phyloP scores from a whole-genome alignment of 2,797 vertebrate genomes.

The Microcaecilia unicolor region DNA sequence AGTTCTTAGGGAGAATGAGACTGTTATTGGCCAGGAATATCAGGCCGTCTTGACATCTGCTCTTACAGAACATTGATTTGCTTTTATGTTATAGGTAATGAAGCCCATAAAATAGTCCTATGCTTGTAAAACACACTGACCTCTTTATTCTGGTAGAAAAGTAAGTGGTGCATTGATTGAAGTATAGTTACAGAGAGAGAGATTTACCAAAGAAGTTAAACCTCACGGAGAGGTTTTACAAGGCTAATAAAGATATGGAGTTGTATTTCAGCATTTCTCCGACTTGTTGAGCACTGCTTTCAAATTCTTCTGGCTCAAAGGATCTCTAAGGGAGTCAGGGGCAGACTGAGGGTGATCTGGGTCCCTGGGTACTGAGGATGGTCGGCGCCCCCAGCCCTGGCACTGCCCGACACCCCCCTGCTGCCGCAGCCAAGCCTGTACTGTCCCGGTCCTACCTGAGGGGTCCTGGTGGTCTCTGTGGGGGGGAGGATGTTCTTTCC shows the following conservation, averaged over 20 bases:
- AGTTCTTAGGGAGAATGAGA: slow-evolving; percentile 9
- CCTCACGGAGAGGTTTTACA: background rate
- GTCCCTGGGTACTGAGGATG: too few relatives aligned
- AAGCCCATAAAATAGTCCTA: background rate
- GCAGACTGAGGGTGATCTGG: too few relatives aligned
- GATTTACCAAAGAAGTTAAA: background rate
- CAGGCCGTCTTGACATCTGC: too few relatives aligned
- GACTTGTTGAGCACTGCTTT: slow-evolving; percentile 8
- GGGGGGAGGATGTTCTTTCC: too few relatives aligned
- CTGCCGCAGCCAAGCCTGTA: too few relatives aligned
- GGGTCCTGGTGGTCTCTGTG: too few relatives aligned
- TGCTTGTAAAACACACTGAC: background rate
- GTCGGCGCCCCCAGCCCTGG: too few relatives aligned
- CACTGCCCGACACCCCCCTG: too few relatives aligned
- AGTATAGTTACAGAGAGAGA: slow-evolving; percentile 1
- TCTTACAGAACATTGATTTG: slow-evolving; percentile 17
- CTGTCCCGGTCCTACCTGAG: too few relatives aligned
- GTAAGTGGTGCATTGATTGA: background rate
- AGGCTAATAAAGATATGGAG: background rate
- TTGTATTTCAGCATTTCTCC: slow-evolving; percentile 13
- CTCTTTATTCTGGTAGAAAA: slow-evolving; percentile 15
- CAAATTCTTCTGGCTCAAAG: too few relatives aligned
- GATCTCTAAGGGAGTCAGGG: too few relatives aligned
- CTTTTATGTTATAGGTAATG: slow-evolving; percentile 15
- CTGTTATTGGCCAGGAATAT: slow-evolving; percentile 1